Evolutionary conservation across 2,888 invertebrate species (phyloP).

Genomic region (Branchipolynoe longqiensis): DNA sequence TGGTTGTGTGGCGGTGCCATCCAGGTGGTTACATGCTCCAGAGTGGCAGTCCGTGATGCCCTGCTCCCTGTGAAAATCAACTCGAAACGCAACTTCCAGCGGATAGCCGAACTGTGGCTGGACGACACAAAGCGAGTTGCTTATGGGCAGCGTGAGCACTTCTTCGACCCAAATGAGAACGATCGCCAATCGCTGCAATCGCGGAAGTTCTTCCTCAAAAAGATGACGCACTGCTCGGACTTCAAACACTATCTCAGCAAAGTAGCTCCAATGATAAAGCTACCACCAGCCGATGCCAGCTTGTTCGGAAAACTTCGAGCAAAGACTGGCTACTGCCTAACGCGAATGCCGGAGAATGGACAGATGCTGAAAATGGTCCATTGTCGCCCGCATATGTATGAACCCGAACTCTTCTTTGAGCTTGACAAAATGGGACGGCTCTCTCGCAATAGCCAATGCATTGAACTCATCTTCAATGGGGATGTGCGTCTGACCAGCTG

Average conservation of each 20-base stretch:
- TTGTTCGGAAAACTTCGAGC: slow-evolving; percentile 64
- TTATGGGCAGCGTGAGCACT: slow-evolving; percentile 58
- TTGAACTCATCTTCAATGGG: slow-evolving; percentile 46
- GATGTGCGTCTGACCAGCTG: slow-evolving; percentile 19
- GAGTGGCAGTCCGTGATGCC: slow-evolving; percentile 67
- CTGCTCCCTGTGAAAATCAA: slow-evolving; percentile 63
- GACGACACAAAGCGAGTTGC: slow-evolving; percentile 54
- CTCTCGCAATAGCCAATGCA: slow-evolving; percentile 59
- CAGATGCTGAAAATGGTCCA: slow-evolving; percentile 63
- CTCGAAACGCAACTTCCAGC: slow-evolving; percentile 59
- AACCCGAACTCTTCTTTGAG: slow-evolving; percentile 64
- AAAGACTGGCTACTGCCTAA: slow-evolving; percentile 62
- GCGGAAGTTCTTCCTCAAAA: slow-evolving; percentile 49
- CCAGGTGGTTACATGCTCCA: slow-evolving; percentile 66
- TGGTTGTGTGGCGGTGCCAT: slow-evolving; percentile 69
- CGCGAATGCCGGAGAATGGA: not conserved
- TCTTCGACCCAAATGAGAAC: slow-evolving; percentile 28
- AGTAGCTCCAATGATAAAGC: slow-evolving; percentile 61
- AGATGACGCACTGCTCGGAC: slow-evolving; percentile 51
- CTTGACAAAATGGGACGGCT: slow-evolving; percentile 60
- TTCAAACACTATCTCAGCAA: slow-evolving; percentile 62
- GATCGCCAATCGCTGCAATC: slow-evolving; percentile 22
- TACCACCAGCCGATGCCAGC: slow-evolving; percentile 51
- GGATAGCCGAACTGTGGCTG: slow-evolving; percentile 66
- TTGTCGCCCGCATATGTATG: slow-evolving; percentile 66